These are phyloP conservation scores for Anthoptus insignis DNA, from an alignment of 2,888 invertebrate species.

Conservation along the genomic window DNA sequence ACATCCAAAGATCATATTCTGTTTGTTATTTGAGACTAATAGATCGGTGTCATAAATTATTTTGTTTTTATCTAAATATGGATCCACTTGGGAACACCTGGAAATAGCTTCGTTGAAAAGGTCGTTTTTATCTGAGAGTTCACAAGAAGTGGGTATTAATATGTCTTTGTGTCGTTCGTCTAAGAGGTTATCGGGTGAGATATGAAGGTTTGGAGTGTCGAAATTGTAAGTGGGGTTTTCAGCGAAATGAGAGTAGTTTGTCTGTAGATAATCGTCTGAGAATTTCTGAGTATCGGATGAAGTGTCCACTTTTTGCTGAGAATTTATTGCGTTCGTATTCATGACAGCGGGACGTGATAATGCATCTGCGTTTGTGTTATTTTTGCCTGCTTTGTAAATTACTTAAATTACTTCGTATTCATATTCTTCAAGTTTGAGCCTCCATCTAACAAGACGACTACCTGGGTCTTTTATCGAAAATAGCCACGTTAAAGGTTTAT, in stretches of 20 bases:
- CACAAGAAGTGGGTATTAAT: conserved; percentile 50
- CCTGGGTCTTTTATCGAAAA: no score
- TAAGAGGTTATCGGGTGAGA: conserved; percentile 49
- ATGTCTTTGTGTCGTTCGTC: conserved; percentile 53
- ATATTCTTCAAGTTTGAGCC: no score
- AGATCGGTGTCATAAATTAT: conserved; percentile 50
- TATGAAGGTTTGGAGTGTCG: conserved; percentile 44
- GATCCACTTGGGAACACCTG: conserved; percentile 48
- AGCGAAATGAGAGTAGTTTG: conserved; percentile 42
- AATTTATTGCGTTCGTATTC: conserved; percentile 38
- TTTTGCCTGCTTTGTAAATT: conserved; percentile 52
- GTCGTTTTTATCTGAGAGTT: conserved; percentile 47
- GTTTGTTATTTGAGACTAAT: conserved; percentile 36
- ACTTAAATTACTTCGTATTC: no score
- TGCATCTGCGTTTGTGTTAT: conserved; percentile 54
- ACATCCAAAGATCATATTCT: conserved; percentile 18
- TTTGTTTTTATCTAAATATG: conserved; percentile 49
- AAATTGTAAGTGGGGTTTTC: conserved; percentile 25
- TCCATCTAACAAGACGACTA: no score
- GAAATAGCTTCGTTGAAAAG: conserved; percentile 50
- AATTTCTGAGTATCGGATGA: conserved; percentile 20
- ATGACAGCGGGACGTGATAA: conserved; percentile 48
- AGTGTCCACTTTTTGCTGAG: conserved; percentile 31
- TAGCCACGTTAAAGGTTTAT: no score
- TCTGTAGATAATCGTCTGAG: conserved; percentile 43